Percentiles rank a stretch among this genome's conserved stretches.
Evolutionary conservation across 2,888 invertebrate species (phyloP).

Genomic region (Brachyopa scutellaris): DNA sequence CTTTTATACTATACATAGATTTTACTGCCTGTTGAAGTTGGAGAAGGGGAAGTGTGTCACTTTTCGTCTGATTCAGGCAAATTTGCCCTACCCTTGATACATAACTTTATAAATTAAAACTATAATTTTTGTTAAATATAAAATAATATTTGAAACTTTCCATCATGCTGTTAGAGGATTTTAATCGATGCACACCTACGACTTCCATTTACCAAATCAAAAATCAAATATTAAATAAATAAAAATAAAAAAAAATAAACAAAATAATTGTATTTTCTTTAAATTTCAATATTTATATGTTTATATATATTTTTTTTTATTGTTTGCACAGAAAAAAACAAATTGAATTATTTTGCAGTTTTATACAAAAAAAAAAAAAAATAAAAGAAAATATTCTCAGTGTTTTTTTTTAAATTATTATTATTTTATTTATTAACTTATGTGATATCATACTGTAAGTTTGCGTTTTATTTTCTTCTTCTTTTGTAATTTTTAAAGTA

Average conservation of each 20-base stretch:
- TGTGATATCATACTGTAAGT: constrained; percentile 68
- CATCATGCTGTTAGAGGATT: constrained; percentile 64
- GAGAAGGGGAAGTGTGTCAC: too few species aligned
- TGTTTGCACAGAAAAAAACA: constrained; percentile 48
- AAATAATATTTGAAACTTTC: constrained; percentile 19
- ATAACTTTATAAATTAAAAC: not conserved
- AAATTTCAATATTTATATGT: constrained; percentile 38
- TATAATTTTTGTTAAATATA: constrained; percentile 15
- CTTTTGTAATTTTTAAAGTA: constrained; percentile 49
- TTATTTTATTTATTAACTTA: constrained; percentile 63
- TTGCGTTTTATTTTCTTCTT: constrained; percentile 43
- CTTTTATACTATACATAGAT: too few species aligned
- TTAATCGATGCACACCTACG: constrained; percentile 14
- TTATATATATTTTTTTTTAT: constrained; percentile 6
- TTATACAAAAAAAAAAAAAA: constrained; percentile 26
- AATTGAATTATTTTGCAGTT: not conserved
- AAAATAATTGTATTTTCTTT: constrained; percentile 44
- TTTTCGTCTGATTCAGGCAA: too few species aligned
- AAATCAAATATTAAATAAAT: constrained; percentile 21
- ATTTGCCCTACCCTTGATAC: too few species aligned
- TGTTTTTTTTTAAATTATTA: constrained; percentile 40
- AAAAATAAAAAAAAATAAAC: constrained; percentile 32
- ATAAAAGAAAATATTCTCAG: constrained; percentile 54
- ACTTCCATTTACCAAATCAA: constrained; percentile 53
- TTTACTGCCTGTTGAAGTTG: too few species aligned